These are phyloP conservation scores for Andricus grossulariae DNA, from an alignment of 1,140 invertebrate genomes.

Conservation along the genomic window DNA sequence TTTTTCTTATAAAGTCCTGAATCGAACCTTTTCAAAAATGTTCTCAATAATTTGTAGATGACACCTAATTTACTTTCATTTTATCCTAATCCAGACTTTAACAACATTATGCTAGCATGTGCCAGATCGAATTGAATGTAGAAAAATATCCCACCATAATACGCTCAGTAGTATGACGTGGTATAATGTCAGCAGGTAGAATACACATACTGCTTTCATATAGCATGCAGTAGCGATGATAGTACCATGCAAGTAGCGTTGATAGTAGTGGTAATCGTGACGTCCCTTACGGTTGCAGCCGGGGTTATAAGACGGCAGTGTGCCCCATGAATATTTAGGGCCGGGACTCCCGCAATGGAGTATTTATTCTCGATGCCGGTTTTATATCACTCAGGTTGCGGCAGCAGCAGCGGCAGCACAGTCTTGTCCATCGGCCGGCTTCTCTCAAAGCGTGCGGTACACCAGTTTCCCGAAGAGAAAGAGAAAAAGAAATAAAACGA, in stretches of 20 bases:
- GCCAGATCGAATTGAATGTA: too few species aligned
- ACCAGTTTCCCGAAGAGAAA: conserved; percentile 20
- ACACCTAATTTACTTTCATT: too few species aligned
- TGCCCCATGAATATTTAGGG: conserved; percentile 59
- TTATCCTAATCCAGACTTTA: too few species aligned
- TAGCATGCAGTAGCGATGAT: not conserved
- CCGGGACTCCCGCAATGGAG: conserved; percentile 57
- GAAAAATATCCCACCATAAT: too few species aligned
- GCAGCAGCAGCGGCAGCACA: conserved; percentile 25
- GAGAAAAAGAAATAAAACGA: not conserved
- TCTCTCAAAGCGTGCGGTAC: conserved; percentile 39
- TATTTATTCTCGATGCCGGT: conserved; percentile 53
- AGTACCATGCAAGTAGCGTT: not conserved
- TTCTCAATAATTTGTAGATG: too few species aligned
- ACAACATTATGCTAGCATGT: too few species aligned
- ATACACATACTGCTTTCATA: too few species aligned
- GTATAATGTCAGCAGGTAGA: too few species aligned
- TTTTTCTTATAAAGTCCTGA: too few species aligned
- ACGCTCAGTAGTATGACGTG: too few species aligned
- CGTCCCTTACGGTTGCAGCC: conserved; percentile 22
- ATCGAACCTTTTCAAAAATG: too few species aligned
- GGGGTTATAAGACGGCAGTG: conserved; percentile 41
- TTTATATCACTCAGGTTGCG: conserved; percentile 45
- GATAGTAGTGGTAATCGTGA: conserved; percentile 47
- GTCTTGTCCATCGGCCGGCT: conserved; percentile 48